Evolutionary conservation across 2,888 invertebrate genomes (phyloP), one percentile per base, ranked within the genome.

Genomic region (Apotomis capreana): DNA sequence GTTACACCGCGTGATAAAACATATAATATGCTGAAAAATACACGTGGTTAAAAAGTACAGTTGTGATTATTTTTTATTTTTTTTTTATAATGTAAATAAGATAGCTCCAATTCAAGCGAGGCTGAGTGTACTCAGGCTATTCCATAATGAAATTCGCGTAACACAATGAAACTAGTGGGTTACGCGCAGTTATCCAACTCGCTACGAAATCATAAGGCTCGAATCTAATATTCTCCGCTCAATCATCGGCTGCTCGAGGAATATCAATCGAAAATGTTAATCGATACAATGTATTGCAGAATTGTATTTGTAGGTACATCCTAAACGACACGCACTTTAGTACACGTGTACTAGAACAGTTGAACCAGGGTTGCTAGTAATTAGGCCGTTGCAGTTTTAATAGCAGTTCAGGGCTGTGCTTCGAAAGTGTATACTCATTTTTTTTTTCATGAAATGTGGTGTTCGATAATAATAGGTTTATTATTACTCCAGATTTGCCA

Each of bases 161-260:
- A 68, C 68, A 62, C n/a, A 68, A 57, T 52, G 68, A 71, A 70
- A 78, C 76, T 73, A 73, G 75, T 74, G 49, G 54, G 76, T 78
- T 80, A 78, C 75, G 75, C 69, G 65, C 46, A 74, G 64, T 80
- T 79, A 78, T 68, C 69, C 73, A 80, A 79, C 63, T 68, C 5
- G 51, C 36, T 73, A 58, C 69, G 67, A 70, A 75, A 74, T 68
- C 73, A 71, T 76, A 75, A 76, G 68, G 59, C 65, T 59, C 75
- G 76, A 76, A 70, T 68, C 55, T 67, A 26, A 46, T 37, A 67
- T 69, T 73, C 68, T 61, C 58, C 58, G 59, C 44, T 68, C 68
- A 68, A 68, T 52, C 52, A 58, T 12, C 46, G 55, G 36, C 40
- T 57, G 68, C 57, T 36, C 5, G 6, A 68, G 58, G 75, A 78